phyloP scores from a whole-genome alignment of 2,113 vertebrate genomes.

The Elephas maximus region DNA sequence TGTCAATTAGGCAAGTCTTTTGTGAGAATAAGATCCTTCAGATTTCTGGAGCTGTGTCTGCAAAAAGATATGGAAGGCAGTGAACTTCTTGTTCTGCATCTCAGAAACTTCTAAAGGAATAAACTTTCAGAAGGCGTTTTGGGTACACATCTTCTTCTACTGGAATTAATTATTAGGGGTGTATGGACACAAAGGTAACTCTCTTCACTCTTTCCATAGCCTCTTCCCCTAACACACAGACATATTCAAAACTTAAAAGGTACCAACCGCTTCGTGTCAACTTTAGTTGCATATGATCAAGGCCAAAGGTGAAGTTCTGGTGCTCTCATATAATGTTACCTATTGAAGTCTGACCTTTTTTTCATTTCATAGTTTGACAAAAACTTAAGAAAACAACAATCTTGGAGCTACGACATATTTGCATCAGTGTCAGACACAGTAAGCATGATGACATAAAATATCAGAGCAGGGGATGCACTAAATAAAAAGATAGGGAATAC shows the following conservation, averaged over 20 bases:
- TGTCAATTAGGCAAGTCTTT: background rate
- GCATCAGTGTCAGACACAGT: background rate
- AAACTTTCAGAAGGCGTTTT: background rate
- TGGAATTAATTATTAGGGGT: background rate
- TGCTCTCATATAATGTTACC: background rate
- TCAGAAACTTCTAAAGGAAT: background rate
- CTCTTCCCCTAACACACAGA: background rate
- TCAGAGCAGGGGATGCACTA: background rate
- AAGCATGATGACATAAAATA: background rate
- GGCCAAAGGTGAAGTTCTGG: background rate
- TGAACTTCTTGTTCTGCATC: background rate
- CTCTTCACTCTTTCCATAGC: background rate
- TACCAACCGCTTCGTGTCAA: background rate
- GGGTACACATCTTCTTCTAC: background rate
- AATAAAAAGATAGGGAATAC: background rate
- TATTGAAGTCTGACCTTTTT: background rate
- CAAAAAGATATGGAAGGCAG: background rate
- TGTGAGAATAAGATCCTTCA: background rate
- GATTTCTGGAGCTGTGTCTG: background rate
- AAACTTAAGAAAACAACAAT: background rate
- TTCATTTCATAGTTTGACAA: background rate
- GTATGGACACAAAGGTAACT: background rate
- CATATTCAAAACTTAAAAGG: background rate
- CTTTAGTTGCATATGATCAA: background rate
- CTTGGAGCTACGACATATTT: background rate